These are phyloP conservation scores for Mus caroli DNA, from an alignment of 2,797 vertebrate genomes.

Conservation along the genomic window DNA sequence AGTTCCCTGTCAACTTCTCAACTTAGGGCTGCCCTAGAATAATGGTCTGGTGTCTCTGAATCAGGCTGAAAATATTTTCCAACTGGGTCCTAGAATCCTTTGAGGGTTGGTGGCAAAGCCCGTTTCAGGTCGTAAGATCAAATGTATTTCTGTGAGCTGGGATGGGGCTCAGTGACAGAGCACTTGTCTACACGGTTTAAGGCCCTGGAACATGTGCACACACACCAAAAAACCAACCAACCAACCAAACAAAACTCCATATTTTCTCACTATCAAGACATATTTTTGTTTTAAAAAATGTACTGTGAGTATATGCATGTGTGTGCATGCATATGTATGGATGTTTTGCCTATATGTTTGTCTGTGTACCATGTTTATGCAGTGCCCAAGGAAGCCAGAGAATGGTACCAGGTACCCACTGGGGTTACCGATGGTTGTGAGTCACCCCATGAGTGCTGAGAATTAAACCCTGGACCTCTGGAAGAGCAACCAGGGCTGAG, in stretches of 20 bases:
- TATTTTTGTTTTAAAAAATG: background rate
- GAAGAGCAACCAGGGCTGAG: background rate
- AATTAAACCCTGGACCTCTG: background rate
- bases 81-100: background rate
- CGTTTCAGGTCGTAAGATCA: background rate
- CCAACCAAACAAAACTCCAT: background rate
- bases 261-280: background rate
- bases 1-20: background rate
- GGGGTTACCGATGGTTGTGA: background rate
- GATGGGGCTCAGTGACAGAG: no score
- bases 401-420: background rate
- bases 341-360: background rate
- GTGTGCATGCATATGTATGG: background rate
- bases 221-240: background rate
- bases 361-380: background rate
- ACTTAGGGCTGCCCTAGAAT: background rate
- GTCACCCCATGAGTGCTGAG: no score
- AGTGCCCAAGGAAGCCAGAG: background rate
- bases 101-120: background rate
- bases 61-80: constrained; percentile 21
- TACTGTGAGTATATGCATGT: no score
- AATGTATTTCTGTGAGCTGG: background rate
- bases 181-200: background rate
- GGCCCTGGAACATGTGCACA: background rate
- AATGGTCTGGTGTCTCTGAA: background rate